These are phyloP conservation scores for Syncerus caffer DNA, from an alignment of 2,797 vertebrate species.

Conservation along the genomic window DNA sequence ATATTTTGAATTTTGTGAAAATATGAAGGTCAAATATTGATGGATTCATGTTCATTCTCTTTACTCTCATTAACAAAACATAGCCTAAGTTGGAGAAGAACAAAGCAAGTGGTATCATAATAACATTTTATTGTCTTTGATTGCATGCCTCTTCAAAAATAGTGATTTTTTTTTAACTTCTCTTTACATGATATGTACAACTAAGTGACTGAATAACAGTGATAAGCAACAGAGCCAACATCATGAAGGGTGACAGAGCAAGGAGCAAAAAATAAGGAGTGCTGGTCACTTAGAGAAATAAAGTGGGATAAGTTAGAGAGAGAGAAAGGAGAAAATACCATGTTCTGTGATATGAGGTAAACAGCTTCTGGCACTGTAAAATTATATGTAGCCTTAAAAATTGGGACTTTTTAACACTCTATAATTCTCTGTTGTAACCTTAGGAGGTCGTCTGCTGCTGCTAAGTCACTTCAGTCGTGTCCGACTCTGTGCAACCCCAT, in stretches of 20 bases:
- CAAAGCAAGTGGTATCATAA: not conserved
- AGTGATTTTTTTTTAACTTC: not conserved
- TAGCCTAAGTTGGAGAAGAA: not conserved
- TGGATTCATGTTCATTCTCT: not conserved
- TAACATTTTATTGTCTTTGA: not conserved
- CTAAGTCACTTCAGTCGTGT: too few species aligned
- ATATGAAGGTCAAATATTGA: not conserved
- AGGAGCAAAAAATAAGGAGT: not conserved
- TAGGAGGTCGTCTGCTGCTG: not conserved
- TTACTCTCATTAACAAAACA: not conserved
- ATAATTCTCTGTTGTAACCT: not conserved
- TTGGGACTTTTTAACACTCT: not conserved
- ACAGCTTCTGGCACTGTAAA: not conserved
- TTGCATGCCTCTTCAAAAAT: not conserved
- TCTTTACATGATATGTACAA: not conserved
- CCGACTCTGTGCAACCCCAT: too few species aligned
- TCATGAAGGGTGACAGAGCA: not conserved
- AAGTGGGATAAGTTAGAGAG: not conserved
- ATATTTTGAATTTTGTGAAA: conserved; percentile 7
- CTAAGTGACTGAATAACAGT: not conserved
- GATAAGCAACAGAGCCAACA: not conserved
- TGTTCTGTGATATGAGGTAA: not conserved
- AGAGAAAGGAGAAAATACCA: not conserved
- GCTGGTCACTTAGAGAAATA: not conserved
- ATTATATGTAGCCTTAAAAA: not conserved